phyloP scores from a whole-genome alignment of 2,113 vertebrate genomes.

The Sylvilagus bachmani region DNA sequence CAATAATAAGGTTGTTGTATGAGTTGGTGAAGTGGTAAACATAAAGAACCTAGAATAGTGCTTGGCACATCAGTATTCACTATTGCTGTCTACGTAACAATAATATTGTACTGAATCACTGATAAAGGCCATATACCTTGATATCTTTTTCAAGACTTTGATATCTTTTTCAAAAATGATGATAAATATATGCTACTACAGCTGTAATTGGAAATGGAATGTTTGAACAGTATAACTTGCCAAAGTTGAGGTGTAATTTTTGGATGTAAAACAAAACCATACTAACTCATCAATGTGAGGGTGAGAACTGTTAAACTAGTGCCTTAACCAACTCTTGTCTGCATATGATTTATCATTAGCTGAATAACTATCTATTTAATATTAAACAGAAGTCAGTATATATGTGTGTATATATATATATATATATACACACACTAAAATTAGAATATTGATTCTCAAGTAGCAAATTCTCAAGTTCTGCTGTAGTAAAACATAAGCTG shows the following conservation, averaged over 20 bases:
- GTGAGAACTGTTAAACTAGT: neutral
- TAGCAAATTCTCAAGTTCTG: neutral
- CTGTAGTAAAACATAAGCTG: neutral
- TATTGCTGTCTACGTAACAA: neutral
- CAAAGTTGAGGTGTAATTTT: neutral
- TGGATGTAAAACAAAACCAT: neutral
- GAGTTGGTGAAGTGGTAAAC: neutral
- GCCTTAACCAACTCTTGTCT: neutral
- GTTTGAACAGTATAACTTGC: neutral
- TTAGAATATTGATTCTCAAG: neutral
- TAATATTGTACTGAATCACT: neutral
- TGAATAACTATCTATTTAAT: neutral
- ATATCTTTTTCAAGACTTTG: constrained; percentile 5
- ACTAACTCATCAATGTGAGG: neutral
- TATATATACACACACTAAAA: neutral
- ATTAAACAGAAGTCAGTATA: neutral
- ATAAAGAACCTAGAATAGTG: neutral
- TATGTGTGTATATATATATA: neutral
- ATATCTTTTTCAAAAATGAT: constrained; percentile 19
- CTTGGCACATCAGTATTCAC: neutral
- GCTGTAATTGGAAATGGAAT: neutral
- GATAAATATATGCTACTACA: neutral
- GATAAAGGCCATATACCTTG: neutral
- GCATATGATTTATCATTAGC: neutral
- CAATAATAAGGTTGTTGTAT: neutral